phyloP scores from a whole-genome alignment of 2,888 invertebrate species.

The Stenolophus ochropezus region DNA sequence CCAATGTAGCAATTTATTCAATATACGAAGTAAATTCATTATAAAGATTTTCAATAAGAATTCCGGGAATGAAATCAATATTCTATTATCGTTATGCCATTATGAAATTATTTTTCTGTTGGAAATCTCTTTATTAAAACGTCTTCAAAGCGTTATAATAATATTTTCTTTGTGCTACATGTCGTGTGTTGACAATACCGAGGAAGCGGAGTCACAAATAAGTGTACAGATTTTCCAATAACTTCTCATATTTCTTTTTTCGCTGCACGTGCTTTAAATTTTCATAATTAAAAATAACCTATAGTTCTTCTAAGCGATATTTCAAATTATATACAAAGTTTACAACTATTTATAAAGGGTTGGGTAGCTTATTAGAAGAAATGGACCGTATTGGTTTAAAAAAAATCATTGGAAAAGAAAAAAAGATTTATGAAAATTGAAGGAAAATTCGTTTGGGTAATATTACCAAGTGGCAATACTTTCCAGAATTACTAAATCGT shows the following conservation, averaged over 20 bases:
- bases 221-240: background rate
- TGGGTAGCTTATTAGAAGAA: no score
- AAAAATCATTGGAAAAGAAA: no score
- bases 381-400: no score
- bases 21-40: slow-evolving; percentile 18
- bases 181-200: background rate
- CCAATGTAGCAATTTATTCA: background rate
- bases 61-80: slow-evolving; percentile 15
- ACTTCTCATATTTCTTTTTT: no score
- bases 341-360: no score
- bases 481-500: no score
- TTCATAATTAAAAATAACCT: background rate
- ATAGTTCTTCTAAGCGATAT: no score
- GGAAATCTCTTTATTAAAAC: slow-evolving; percentile 23
- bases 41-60: slow-evolving; percentile 13
- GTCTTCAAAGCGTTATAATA: slow-evolving; percentile 39
- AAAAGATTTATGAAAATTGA: no score
- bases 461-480: no score
- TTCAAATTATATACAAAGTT: no score
- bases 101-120: slow-evolving; percentile 25
- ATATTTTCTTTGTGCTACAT: background rate
- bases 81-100: slow-evolving; percentile 34
- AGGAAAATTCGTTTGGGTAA: no score
- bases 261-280: background rate
- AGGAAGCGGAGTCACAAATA: background rate